A percentile compares a stretch with the other conserved stretches of the same genome.
These are phyloP conservation scores for Gymnothorax reevesii DNA, from an alignment of 2,797 vertebrate species.

Conservation along the genomic window DNA sequence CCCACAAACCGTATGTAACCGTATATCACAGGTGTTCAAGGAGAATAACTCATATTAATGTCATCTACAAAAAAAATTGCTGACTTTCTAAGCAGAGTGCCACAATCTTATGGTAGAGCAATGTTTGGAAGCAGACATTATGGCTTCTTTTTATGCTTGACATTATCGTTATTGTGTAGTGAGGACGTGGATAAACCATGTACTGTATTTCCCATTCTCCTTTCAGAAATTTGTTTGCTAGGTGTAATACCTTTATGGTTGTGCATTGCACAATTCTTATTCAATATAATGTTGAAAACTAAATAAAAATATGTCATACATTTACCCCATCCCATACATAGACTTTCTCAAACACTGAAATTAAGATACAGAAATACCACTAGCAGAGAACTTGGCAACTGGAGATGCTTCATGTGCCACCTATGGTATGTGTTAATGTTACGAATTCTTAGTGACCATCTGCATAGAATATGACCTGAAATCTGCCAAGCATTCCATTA, in stretches of 20 bases:
- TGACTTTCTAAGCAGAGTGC: not conserved
- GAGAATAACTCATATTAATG: constrained; percentile 15
- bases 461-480: not conserved
- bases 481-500: constrained; percentile 14
- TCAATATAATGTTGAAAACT: not conserved
- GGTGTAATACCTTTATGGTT: not conserved
- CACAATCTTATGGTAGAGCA: not conserved
- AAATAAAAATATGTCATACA: not conserved
- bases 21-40: not conserved
- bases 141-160: not conserved
- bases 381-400: not conserved
- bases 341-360: not conserved
- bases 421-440: not conserved
- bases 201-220: not conserved
- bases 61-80: constrained; percentile 8
- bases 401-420: not conserved
- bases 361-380: not conserved
- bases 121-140: not conserved
- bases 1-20: not conserved
- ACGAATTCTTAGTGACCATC: not conserved
- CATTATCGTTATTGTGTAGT: not conserved
- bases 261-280: not conserved
- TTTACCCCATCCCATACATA: not conserved
- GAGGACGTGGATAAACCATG: not conserved
- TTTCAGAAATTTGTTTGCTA: not conserved